Evolutionary conservation across 2,888 invertebrate genomes (phyloP).

Genomic region (Euproctis similis): DNA sequence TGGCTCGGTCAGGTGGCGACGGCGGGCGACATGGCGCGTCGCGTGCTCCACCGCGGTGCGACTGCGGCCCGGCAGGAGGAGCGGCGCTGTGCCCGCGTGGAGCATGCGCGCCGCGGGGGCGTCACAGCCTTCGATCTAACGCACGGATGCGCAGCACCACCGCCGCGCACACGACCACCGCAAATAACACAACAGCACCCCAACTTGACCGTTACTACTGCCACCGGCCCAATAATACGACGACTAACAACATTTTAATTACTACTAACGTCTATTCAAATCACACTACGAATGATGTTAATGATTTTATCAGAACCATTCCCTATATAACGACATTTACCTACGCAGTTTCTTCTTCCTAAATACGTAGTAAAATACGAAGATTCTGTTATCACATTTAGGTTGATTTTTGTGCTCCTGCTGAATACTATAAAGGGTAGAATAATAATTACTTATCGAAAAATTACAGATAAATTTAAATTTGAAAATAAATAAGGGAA

Average conservation of each 20-base stretch:
- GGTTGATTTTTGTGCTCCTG: no score
- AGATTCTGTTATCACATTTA: no score
- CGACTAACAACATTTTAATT: slow-evolving; percentile 31
- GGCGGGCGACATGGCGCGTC: slow-evolving; percentile 63
- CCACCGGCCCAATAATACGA: no score
- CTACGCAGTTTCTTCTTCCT: no score
- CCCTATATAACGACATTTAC: no score
- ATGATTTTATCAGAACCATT: slow-evolving; percentile 8
- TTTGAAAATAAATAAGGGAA: no score
- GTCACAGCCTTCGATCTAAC: slow-evolving; percentile 63
- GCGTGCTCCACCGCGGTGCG: slow-evolving; percentile 58
- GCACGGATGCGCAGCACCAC: slow-evolving; percentile 47
- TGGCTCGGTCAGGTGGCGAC: slow-evolving; percentile 64
- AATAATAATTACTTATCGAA: no score
- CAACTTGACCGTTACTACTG: slow-evolving; percentile 46
- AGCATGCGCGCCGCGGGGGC: slow-evolving; percentile 50
- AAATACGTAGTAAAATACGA: no score
- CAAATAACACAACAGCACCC: slow-evolving; percentile 63
- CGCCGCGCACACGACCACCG: slow-evolving; percentile 56
- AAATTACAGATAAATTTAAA: no score
- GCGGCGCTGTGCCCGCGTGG: slow-evolving; percentile 39
- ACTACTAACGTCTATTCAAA: slow-evolving; percentile 32
- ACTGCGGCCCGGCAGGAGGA: slow-evolving; percentile 57
- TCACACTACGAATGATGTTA: slow-evolving; percentile 20
- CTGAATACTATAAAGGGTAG: no score